These are phyloP conservation scores for Vanessa atalanta DNA, from an alignment of 1,140 invertebrate genomes.

Conservation along the genomic window DNA sequence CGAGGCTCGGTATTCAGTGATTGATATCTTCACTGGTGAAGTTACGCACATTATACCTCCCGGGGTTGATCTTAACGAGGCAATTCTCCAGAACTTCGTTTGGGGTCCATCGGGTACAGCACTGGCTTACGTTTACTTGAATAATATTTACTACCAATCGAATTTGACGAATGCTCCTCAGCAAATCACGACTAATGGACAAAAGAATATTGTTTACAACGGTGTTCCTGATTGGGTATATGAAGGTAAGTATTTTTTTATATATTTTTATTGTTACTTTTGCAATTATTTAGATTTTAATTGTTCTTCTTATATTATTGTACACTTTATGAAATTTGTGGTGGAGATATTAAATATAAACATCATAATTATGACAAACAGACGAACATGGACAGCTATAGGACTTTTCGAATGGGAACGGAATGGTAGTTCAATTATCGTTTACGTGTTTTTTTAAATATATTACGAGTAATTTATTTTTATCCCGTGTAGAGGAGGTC, in stretches of 20 bases:
- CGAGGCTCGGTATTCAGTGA: constrained; percentile 78
- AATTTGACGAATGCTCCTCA: constrained; percentile 70
- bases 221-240: constrained; percentile 90
- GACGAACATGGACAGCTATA: too few species aligned
- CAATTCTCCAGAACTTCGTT: constrained; percentile 83
- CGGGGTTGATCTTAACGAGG: constrained; percentile 59
- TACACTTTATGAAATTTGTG: too few species aligned
- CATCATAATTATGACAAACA: too few species aligned
- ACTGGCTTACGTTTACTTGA: constrained; percentile 88
- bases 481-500: constrained; percentile 89
- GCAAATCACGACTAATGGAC: constrained; percentile 83
- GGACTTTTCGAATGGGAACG: too few species aligned
- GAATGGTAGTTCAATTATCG: neutral
- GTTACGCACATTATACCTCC: constrained; percentile 51
- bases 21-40: constrained; percentile 69
- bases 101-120: constrained; percentile 88
- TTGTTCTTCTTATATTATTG: too few species aligned
- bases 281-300: neutral
- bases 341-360: too few species aligned
- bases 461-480: neutral
- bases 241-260: constrained; percentile 78
- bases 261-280: neutral
- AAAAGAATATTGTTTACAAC: constrained; percentile 86
- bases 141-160: constrained; percentile 88
- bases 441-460: neutral